Base-by-base conservation (phyloP, 2,113 vertebrate genomes). In the Poicephalus gulielmi region DNA sequence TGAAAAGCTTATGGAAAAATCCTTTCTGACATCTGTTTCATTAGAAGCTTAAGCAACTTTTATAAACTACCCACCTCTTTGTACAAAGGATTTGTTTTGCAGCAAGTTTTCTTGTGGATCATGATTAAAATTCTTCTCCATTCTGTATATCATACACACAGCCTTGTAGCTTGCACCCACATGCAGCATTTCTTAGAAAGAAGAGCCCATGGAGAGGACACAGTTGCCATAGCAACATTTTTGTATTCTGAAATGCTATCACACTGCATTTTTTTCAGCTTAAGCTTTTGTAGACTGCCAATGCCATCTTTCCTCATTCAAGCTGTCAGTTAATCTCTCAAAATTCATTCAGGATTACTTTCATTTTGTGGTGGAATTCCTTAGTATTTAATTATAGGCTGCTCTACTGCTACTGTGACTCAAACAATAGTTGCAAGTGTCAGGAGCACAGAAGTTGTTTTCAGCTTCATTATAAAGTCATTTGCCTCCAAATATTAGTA, bases 201-300 rank as follows among this genome's bases (percentile, higher is more conserved):
- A 91, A 47, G 23, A 88, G 39, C 25, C 46, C 43, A 8, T 39
- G 19, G 50, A 92, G 44, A 88, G n/a, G 25, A 71, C 8, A 73
- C 10, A 3, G 96, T 97, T 96, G 75, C 90, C 76, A 96, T 94
- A 81, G 95, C n/a, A 93, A 96, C 79, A 27, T 20, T 84, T 93
- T 94, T 94, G 77, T 84, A 74, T 62, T 91, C 86, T 82, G 53
- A 88, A 91, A 90, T 62, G 82, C 15, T 90, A 90, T 90, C 84
- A 62, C 88, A 66, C 33, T 84, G 53, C 33, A 6, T 83, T 95
- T 92, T 94, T 88, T 92, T 83, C 19, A 71, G 59, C 75, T 73
- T 77, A 68, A 66, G 47, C 66, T 86, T 94, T 60, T 96, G 78
- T 92, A 67, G 86, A 30, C 66, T 90, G 77, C n/a, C 94, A 92